Conservation (phyloP, 2,113 vertebrate species). For the Rhinolophus sinicus region DNA sequence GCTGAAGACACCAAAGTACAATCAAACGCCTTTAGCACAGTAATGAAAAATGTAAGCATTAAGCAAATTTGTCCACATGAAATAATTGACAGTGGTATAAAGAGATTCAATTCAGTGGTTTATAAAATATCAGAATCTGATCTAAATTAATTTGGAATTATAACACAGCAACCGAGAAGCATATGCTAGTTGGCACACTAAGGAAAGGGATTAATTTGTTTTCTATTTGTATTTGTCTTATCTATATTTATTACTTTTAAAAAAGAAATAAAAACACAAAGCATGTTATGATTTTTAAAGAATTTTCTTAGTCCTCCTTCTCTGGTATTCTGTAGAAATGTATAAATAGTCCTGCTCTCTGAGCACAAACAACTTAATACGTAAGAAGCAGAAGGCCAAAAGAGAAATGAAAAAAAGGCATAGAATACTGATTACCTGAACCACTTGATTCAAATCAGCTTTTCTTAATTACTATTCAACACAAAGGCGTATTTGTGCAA, state of each 20-base stretch:
- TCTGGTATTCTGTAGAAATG: neutral
- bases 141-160: constrained; percentile 59
- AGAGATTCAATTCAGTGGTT: constrained; percentile 54
- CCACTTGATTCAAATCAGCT: neutral
- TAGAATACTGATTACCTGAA: neutral
- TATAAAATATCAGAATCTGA: constrained; percentile 51
- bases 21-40: constrained; percentile 32
- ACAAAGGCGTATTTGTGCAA: neutral
- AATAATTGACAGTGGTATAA: constrained; percentile 58
- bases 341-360: neutral
- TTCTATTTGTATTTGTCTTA: neutral
- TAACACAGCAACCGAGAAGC: constrained; percentile 33
- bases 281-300: neutral
- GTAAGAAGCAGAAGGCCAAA: constrained; percentile 14
- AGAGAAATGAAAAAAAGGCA: constrained; percentile 17
- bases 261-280: constrained; percentile 32
- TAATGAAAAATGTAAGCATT: constrained; percentile 71
- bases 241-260: constrained; percentile 22
- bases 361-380: neutral
- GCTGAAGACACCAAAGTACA: constrained; percentile 65
- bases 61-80: constrained; percentile 64
- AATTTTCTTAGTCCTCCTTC: neutral
- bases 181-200: constrained; percentile 6
- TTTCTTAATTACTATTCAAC: constrained; percentile 35
- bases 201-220: neutral